Conservation (phyloP, 2,113 vertebrate species). For the Ophiodon elongatus region DNA sequence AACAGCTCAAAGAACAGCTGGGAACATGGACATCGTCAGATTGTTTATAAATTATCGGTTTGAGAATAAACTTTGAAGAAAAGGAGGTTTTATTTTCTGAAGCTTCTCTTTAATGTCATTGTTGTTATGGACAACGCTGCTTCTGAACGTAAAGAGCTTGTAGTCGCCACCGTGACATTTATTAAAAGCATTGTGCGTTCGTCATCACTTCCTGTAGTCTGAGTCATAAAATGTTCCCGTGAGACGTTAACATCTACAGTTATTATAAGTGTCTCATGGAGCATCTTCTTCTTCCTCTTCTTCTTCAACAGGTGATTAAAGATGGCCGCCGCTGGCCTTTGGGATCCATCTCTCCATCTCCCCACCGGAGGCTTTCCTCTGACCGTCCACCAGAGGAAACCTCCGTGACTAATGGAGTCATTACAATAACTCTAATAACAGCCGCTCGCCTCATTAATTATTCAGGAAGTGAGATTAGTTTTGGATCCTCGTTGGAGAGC, state of each 20-base stretch:
- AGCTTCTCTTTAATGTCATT: not conserved
- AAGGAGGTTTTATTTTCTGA: too few species aligned
- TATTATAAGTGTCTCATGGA: not conserved
- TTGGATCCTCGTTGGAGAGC: conserved; percentile 24
- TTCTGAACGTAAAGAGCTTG: not conserved
- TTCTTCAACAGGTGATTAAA: conserved; percentile 37
- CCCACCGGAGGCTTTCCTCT: too few species aligned
- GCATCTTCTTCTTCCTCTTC: not conserved
- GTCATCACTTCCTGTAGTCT: conserved; percentile 8
- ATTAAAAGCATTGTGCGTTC: not conserved
- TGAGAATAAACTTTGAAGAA: too few species aligned
- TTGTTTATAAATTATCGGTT: not conserved
- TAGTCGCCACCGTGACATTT: conserved; percentile 36
- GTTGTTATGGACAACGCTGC: not conserved
- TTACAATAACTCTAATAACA: conserved; percentile 56
- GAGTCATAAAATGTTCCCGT: not conserved
- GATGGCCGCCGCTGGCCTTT: too few species aligned
- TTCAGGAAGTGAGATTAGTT: conserved; percentile 54
- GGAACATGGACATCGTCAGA: too few species aligned
- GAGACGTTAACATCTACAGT: not conserved
- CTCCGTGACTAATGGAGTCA: conserved; percentile 65
- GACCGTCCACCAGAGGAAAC: too few species aligned
- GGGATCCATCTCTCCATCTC: too few species aligned
- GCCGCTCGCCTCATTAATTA: conserved; percentile 57
- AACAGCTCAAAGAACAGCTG: too few species aligned